Evolutionary conservation across 2,888 invertebrate species (phyloP).

Genomic region (Dynastes grantii): DNA sequence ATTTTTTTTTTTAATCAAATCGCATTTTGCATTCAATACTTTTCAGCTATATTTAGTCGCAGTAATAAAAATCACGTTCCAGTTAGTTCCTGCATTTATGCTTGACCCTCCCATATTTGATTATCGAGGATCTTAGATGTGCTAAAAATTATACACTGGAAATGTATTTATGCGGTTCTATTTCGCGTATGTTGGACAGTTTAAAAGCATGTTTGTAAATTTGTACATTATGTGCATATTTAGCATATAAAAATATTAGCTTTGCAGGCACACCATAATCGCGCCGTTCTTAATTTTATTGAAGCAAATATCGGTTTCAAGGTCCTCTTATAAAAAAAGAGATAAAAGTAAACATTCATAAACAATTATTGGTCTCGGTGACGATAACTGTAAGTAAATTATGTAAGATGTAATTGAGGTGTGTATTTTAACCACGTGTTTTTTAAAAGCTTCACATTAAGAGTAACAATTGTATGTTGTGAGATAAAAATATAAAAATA

Average conservation of each 20-base stretch:
- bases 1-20: no score
- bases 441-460: no score
- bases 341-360: no score
- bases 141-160: background rate
- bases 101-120: no score
- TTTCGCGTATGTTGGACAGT: no score
- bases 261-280: background rate
- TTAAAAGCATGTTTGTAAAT: background rate
- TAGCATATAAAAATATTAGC: conserved; percentile 5
- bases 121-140: background rate
- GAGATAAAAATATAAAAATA: no score
- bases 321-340: conserved; percentile 8
- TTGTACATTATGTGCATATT: background rate
- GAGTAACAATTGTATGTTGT: no score
- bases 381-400: background rate
- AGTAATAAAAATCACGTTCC: background rate
- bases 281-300: background rate
- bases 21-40: no score
- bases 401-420: conserved; percentile 4
- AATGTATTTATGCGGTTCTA: background rate
- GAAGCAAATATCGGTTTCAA: conserved; percentile 4
- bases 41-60: no score
- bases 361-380: no score
- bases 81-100: background rate
- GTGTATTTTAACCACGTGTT: no score